Evolutionary conservation across 2,797 vertebrate genomes (phyloP).

Genomic region (Sciurus carolinensis): DNA sequence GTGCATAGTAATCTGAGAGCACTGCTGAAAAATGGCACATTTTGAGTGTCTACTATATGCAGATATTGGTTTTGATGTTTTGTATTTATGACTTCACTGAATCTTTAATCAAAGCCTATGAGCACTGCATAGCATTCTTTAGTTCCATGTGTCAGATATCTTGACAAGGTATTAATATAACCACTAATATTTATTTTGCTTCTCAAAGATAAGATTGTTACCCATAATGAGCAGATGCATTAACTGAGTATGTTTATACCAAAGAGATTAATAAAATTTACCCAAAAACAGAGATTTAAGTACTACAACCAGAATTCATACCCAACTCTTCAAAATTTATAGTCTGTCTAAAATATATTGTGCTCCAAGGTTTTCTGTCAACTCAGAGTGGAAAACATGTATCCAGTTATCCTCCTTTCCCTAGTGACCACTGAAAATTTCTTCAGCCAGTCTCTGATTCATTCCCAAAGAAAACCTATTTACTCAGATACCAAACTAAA

Average conservation of each 20-base stretch:
- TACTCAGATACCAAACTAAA: not conserved
- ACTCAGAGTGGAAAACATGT: not conserved
- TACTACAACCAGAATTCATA: not conserved
- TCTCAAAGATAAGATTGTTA: not conserved
- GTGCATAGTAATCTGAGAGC: not conserved
- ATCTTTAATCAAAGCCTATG: not conserved
- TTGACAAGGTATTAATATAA: not conserved
- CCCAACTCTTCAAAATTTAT: not conserved
- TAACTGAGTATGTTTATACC: constrained; percentile 9
- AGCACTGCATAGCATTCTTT: not conserved
- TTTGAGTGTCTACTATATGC: not conserved
- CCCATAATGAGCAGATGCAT: not conserved
- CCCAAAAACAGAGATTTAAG: not conserved
- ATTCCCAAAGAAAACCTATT: not conserved
- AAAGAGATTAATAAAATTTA: not conserved
- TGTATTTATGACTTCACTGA: not conserved
- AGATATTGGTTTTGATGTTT: not conserved
- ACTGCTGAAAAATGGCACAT: not conserved
- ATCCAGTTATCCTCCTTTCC: not conserved
- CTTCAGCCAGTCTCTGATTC: not conserved
- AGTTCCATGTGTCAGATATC: not conserved
- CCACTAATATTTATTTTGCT: not conserved
- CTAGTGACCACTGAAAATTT: not conserved
- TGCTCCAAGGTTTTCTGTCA: not conserved
- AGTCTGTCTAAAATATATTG: not conserved